Evolutionary conservation across 2,888 invertebrate genomes (phyloP), one percentile per base, ranked within the genome.

Genomic region (Epirrhoe alternata): DNA sequence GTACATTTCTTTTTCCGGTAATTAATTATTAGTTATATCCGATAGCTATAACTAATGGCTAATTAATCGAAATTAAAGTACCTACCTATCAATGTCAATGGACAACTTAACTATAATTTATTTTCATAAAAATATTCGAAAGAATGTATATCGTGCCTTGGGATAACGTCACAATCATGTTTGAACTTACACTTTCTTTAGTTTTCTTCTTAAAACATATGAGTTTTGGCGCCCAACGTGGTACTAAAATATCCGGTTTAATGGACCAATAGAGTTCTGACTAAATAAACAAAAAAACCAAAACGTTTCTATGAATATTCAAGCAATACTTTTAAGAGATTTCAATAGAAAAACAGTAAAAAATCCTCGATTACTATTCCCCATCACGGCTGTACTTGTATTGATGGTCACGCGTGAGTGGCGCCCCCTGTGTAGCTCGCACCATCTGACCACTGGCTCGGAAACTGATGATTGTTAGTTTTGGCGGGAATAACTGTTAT

Each of bases 331-430:
- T 55, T 35, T 54, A 49, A 42, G 12, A 55, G 42, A 60, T 31
- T 60, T 16, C 12, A 58, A 58, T 60, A 61, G 16, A 50, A 16
- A 53, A 49, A 61, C 31, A 47, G 24, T 30, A 7, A 58, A 38
- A 55, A 60, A 66, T 61, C 66, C 58, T n/a, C 33, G 42, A 66
- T 66, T 66, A 54, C 17, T 45, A 61, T 66, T 62, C 53, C 33
- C 49, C 54, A 54, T 58, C 66, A 62, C 66, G 66, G 45, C 33
- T 33, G 24, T 55, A 64, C 30, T 52, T 31, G 59, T 58, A 58
- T 58, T 62, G 58, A 45, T 54, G 30, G 49, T 42, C 57, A 53
- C 61, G 61, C 61, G 42, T 24, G 53, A 58, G 64, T 54, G 60
- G 60, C 60, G 60, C 60, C 60, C 60, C 60, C 53, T 61, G 45